These are phyloP conservation scores for Meloe dianella DNA, from an alignment of 2,888 invertebrate species.

Conservation along the genomic window DNA sequence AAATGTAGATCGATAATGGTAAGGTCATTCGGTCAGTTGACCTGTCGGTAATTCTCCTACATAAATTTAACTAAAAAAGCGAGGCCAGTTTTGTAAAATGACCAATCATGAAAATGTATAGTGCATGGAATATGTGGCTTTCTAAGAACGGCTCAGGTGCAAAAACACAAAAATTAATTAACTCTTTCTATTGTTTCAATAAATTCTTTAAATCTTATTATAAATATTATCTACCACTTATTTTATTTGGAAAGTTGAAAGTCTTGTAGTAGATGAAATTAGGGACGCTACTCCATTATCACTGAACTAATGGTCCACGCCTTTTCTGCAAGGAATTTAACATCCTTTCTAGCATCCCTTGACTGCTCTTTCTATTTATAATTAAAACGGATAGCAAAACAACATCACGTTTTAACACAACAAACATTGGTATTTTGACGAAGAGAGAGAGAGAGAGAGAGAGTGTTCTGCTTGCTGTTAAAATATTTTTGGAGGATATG, in stretches of 20 bases:
- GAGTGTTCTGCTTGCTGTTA: not conserved
- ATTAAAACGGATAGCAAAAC: not conserved
- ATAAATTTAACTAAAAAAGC: slow-evolving; percentile 19
- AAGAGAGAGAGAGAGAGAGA: not conserved
- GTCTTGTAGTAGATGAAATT: not conserved
- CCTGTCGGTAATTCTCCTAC: slow-evolving; percentile 9
- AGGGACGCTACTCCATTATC: not conserved
- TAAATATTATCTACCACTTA: not conserved
- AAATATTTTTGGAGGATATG: not conserved
- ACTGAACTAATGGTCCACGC: not conserved
- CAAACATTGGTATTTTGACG: not conserved
- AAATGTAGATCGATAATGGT: slow-evolving; percentile 8
- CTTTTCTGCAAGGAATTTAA: not conserved
- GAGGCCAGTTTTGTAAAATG: not conserved
- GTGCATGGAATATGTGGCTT: not conserved
- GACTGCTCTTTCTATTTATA: not conserved
- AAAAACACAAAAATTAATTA: not conserved
- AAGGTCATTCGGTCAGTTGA: slow-evolving; percentile 4
- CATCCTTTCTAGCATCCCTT: not conserved
- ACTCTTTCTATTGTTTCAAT: not conserved
- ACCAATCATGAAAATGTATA: no score
- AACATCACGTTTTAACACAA: not conserved
- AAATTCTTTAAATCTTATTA: not conserved
- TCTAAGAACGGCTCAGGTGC: not conserved
- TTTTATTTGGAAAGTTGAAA: not conserved